Base-by-base conservation (phyloP, 2,888 invertebrate genomes). In the Morpho helenor region DNA sequence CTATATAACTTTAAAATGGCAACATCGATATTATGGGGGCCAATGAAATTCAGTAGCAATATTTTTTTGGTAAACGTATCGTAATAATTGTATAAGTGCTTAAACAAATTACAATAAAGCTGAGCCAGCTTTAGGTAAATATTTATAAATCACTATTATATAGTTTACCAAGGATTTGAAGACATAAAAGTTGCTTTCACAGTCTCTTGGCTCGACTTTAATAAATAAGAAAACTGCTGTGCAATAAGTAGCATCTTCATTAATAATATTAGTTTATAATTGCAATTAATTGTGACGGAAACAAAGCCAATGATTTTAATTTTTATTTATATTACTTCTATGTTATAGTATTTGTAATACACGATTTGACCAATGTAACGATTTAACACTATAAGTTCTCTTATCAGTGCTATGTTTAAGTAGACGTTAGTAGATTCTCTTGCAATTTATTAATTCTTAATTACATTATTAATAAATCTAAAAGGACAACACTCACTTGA, bases 391-490 rank as follows among this genome's bases (percentile, higher is more conserved):
- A 75, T 81, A 76, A 77, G 75, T 82, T 82, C 69, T 75, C 68
- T 68, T 76, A 72, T 77, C 77, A 77, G 71, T 72, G 71, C 80
- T 86, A 83, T 81, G 74, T 85, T 82, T 81, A 84, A 79, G 85
- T 88, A 89, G 87, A 73, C 74, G 74, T 83, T 87, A 86, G 86
- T 82, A 72, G 73, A 79, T 82, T 85, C 81, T 84, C 83, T 83
- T 82, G 81, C 85, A 83, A 82, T 82, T 69, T 79, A 81, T 82
- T 82, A 78, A 81, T 80, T 81, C 75, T 78, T 84, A 84, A 82
- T 80, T 82, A 80, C 78, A 80, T 77, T 75, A 78, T 77, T 80
- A 79, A 78, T 82, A 72, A 51, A 56, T 53, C 49, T 59, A 76
- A 82, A 88, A 82, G 71, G 73, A 77, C 70, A 77, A 80, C 74